These are phyloP conservation scores for Lasius fuliginosus DNA, from an alignment of 2,888 invertebrate genomes.

Conservation along the genomic window DNA sequence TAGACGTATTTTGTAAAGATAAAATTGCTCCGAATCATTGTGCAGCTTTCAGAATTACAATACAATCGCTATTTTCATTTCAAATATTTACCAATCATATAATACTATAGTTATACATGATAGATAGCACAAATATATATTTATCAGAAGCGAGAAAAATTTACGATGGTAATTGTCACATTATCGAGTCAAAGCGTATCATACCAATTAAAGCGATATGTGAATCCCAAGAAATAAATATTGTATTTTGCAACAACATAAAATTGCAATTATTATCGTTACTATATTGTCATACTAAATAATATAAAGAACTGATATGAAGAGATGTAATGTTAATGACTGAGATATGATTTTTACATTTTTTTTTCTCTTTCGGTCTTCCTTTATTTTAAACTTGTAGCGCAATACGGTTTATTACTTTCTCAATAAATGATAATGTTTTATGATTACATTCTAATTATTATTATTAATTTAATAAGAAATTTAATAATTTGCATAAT, in stretches of 20 bases:
- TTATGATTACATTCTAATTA: neutral
- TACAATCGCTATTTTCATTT: neutral
- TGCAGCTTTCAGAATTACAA: neutral
- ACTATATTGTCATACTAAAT: too few relatives aligned
- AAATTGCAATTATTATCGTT: neutral
- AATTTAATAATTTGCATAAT: neutral
- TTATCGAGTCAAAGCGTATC: neutral
- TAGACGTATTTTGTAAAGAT: neutral
- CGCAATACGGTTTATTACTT: neutral
- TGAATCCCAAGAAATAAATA: neutral
- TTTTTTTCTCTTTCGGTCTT: neutral
- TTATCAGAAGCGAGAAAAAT: neutral
- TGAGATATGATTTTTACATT: neutral
- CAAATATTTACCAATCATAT: neutral
- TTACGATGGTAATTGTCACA: neutral
- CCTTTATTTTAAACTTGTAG: neutral
- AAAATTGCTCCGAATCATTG: neutral
- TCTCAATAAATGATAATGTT: neutral
- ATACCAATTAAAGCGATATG: neutral
- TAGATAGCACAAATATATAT: neutral
- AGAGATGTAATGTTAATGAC: too few relatives aligned
- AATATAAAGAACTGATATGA: neutral
- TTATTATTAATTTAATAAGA: conserved; percentile 14
- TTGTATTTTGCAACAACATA: neutral
- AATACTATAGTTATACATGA: neutral